Evolutionary conservation across 2,888 invertebrate species (phyloP), one percentile per base, ranked within the genome.

Genomic region (Drosophila sordidula): DNA sequence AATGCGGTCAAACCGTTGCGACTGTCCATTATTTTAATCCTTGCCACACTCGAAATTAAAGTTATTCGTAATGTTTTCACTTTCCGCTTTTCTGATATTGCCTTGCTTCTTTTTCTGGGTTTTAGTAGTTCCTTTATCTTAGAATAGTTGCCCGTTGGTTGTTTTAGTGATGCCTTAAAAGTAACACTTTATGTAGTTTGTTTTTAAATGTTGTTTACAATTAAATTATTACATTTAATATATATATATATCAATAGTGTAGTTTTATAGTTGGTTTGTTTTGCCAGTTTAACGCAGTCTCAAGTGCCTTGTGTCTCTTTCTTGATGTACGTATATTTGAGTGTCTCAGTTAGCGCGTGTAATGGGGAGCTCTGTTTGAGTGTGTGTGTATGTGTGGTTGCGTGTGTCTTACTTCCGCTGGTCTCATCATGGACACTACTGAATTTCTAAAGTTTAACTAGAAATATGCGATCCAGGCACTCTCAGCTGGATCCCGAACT

Each of bases 401-500:
- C 16, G 36, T 54, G 50, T 79, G 58, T 65, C 67, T 64, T 64
- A 77, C 54, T 63, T 72, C 67, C 59, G 63, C 59, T 66, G 69
- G 47, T 72, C 63, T 71, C 52, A 46, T 69, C 55, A 56, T 70
- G 64, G 63, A 65, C 70, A 75, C 66, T 61, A 70, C 45, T 67
- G 58, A 56, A 73, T 75, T 70, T 71, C 62, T 75, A 75, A 71
- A 70, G 83, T 78, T 83, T 67, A 86, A 79, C 87, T 81, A 84
- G 69, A 80, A 84, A 71, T 81, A 87, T 59, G 58, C 70, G 67
- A 56, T 75, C 70, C 72, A 76, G 78, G 63, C 74, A 82, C 70
- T 91, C 90, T 91, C 91, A 91, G 91, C 91, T 91, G 66, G 90
- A 88, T 72, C 59, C 79, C n/a, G 89, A 84, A 69, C 87, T 89